Conservation (phyloP, 2,888 invertebrate genomes). For the Smittia sp. region DNA sequence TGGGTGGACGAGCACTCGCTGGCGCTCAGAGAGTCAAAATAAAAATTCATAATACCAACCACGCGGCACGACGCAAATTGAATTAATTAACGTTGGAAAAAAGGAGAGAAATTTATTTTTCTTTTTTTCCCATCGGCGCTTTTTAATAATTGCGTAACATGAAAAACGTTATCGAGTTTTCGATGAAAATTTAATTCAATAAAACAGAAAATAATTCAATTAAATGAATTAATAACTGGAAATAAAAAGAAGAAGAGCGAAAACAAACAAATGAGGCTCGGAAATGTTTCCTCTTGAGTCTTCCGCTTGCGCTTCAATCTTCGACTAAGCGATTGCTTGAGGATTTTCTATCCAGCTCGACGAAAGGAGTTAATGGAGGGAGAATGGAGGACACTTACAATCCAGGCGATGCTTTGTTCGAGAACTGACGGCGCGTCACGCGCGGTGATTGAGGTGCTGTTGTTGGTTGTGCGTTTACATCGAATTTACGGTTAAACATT, state of each 20-base stretch:
- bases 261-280: neutral
- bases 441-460: slow-evolving; percentile 47
- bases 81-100: slow-evolving; percentile 35
- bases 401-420: slow-evolving; percentile 48
- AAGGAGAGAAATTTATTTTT: slow-evolving; percentile 18
- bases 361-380: slow-evolving; percentile 7
- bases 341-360: neutral
- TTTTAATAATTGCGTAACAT: neutral
- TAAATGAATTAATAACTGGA: slow-evolving; percentile 35
- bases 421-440: slow-evolving; percentile 46
- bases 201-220: slow-evolving; percentile 25
- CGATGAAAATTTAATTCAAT: neutral
- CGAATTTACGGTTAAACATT: slow-evolving; percentile 45
- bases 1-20: no score
- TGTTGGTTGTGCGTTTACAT: slow-evolving; percentile 43
- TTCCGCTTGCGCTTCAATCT: neutral
- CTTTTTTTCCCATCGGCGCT: neutral
- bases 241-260: slow-evolving; percentile 15
- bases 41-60: slow-evolving; percentile 29
- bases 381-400: slow-evolving; percentile 46
- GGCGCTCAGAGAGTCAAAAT: neutral
- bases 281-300: no score
- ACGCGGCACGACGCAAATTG: slow-evolving; percentile 31
- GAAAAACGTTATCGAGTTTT: slow-evolving; percentile 27
- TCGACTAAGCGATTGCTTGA: neutral